Evolutionary conservation across 1,140 invertebrate species (phyloP).

Genomic region (Ephestia elutella): DNA sequence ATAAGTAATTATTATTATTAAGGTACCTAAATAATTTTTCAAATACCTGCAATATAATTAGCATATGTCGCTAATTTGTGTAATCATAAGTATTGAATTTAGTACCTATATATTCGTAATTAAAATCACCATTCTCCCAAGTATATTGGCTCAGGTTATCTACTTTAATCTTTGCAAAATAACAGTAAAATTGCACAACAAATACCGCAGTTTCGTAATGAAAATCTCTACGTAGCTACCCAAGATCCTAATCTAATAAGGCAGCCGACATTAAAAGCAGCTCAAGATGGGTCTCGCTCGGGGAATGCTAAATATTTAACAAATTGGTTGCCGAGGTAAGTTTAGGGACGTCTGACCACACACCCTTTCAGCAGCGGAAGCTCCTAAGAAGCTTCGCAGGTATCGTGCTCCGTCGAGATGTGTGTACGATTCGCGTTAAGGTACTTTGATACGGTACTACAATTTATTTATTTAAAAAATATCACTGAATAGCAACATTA

Average conservation of each 20-base stretch:
- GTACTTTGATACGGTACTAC: constrained; percentile 20
- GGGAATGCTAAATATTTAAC: constrained; percentile 61
- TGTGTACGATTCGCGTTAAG: constrained; percentile 14
- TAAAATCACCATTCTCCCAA: no score
- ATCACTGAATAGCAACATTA: no score
- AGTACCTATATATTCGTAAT: no score
- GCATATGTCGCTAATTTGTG: no score
- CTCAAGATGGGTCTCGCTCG: constrained; percentile 18
- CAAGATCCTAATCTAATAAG: constrained; percentile 1
- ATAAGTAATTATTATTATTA: no score
- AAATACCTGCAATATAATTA: no score
- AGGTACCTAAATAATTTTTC: no score
- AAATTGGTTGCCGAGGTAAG: constrained; percentile 55
- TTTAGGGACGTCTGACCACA: constrained; percentile 60
- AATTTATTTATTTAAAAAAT: not conserved
- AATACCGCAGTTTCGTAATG: not conserved
- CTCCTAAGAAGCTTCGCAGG: constrained; percentile 45
- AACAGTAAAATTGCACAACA: not conserved
- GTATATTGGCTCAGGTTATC: no score
- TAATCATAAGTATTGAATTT: no score
- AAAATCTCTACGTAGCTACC: not conserved
- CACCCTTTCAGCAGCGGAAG: constrained; percentile 59
- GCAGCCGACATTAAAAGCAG: constrained; percentile 33
- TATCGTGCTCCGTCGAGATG: constrained; percentile 35
- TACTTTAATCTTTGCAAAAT: not conserved